A percentile compares a stretch with the other conserved stretches of the same genome.
Conservation (phyloP, 23 tunicate species). For the Halocynthia roretzi region DNA sequence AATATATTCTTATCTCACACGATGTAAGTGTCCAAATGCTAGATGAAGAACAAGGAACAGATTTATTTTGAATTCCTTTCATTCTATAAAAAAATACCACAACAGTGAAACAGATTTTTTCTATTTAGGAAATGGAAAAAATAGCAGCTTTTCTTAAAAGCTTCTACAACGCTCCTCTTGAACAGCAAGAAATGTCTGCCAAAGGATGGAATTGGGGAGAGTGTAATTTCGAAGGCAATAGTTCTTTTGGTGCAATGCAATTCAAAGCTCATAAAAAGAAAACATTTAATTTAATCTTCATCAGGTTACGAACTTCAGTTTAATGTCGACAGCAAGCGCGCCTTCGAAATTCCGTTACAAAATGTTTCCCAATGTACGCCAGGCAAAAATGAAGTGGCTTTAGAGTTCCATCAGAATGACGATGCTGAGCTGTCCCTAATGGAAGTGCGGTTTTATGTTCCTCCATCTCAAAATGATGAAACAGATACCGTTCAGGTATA, state of each 20-base stretch:
- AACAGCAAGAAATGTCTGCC: conserved; percentile 74
- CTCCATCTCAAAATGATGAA: conserved; percentile 75
- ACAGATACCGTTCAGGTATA: conserved; percentile 70
- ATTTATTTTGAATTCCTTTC: conserved; percentile 16
- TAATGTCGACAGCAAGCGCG: conserved; percentile 69
- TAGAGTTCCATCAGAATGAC: conserved; percentile 95
- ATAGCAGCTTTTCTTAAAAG: not conserved
- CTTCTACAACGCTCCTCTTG: conserved; percentile 50
- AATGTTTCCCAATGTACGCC: conserved; percentile 94
- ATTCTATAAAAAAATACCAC: not conserved
- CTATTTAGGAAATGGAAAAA: not conserved
- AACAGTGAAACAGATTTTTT: not conserved
- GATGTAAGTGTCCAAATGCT: not conserved
- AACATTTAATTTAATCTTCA: too few species aligned
- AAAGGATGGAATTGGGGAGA: conserved; percentile 99
- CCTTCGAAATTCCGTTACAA: conserved; percentile 84
- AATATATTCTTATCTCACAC: not conserved
- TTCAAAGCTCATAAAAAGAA: too few species aligned
- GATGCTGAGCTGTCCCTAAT: conserved; percentile 80
- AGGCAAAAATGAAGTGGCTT: conserved; percentile 77
- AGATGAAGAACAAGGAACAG: not conserved
- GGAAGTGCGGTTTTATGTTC: conserved; percentile 96
- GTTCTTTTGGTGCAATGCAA: not conserved
- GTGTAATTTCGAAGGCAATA: conserved; percentile 60
- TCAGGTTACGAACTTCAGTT: conserved; percentile 80